phyloP scores from a whole-genome alignment of 2,888 invertebrate species.

The Aleiodes alternator region DNA sequence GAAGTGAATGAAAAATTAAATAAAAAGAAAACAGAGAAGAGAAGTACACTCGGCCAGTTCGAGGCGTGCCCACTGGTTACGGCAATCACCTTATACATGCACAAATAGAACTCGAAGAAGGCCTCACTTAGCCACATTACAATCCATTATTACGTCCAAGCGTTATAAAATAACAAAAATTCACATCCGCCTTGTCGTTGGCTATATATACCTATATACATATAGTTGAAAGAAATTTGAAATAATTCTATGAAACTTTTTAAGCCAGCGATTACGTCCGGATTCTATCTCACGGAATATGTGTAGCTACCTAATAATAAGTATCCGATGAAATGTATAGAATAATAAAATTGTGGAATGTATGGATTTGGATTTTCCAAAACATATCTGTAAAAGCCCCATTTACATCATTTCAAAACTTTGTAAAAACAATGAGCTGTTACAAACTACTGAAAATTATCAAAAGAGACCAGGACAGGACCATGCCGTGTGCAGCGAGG shows the following conservation, averaged over 20 bases:
- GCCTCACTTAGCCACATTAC: conserved; percentile 50
- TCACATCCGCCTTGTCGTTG: conserved; percentile 57
- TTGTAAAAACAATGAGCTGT: not conserved
- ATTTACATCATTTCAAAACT: no score
- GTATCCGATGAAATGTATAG: no score
- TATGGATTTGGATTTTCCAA: no score
- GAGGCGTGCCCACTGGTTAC: conserved; percentile 73
- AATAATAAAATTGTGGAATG: no score
- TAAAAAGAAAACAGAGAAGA: conserved; percentile 7
- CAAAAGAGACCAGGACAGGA: conserved; percentile 1
- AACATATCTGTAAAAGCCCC: no score
- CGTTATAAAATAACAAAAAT: conserved; percentile 61
- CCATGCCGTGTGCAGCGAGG: conserved; percentile 48
- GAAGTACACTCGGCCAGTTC: conserved; percentile 22
- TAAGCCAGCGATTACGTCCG: no score
- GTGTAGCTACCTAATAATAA: no score
- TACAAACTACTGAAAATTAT: not conserved
- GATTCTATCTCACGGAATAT: no score
- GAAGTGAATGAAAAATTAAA: not conserved
- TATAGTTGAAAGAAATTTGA: no score
- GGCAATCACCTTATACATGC: conserved; percentile 65
- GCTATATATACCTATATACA: not conserved
- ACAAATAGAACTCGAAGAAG: conserved; percentile 61
- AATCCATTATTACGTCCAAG: conserved; percentile 66
- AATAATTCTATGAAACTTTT: no score